Percentiles rank a stretch among this genome's conserved stretches.
Conservation (phyloP, 2,113 vertebrate species). For the Hypocryptadius cinnamomeus region DNA sequence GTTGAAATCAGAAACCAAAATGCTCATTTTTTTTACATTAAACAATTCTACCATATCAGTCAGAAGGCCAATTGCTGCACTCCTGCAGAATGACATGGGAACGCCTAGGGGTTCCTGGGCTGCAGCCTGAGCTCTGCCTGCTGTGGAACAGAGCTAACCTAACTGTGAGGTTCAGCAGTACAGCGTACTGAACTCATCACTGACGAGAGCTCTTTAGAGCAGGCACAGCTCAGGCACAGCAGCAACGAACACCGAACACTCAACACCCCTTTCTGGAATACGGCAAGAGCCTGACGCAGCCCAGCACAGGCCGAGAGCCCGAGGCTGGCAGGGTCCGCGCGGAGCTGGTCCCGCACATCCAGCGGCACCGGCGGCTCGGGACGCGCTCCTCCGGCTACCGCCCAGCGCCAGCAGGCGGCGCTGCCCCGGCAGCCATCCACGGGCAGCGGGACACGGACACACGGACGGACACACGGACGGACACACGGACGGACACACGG, state of each 20-base stretch:
- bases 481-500: too few relatives aligned
- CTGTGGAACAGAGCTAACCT: neutral
- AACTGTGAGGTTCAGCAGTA: neutral
- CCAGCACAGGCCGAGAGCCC: rapidly evolving
- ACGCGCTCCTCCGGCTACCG: neutral
- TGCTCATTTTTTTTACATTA: neutral
- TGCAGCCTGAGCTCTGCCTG: neutral
- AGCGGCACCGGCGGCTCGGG: too few relatives aligned
- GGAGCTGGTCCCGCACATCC: neutral
- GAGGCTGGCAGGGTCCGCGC: neutral
- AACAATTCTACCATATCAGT: neutral
- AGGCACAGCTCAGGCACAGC: neutral
- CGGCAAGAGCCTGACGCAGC: rapidly evolving
- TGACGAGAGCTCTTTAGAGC: neutral
- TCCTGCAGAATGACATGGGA: neutral
- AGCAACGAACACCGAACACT: neutral
- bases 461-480: too few relatives aligned
- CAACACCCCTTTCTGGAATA: neutral
- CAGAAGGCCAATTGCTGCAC: neutral
- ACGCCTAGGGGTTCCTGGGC: neutral
- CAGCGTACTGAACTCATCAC: rapidly evolving
- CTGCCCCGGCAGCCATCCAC: neutral
- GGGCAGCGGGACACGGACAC: neutral
- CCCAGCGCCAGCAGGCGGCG: neutral
- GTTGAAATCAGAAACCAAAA: neutral